Base-by-base conservation (phyloP, 2,888 invertebrate genomes). In the Leucophenga maculata region DNA sequence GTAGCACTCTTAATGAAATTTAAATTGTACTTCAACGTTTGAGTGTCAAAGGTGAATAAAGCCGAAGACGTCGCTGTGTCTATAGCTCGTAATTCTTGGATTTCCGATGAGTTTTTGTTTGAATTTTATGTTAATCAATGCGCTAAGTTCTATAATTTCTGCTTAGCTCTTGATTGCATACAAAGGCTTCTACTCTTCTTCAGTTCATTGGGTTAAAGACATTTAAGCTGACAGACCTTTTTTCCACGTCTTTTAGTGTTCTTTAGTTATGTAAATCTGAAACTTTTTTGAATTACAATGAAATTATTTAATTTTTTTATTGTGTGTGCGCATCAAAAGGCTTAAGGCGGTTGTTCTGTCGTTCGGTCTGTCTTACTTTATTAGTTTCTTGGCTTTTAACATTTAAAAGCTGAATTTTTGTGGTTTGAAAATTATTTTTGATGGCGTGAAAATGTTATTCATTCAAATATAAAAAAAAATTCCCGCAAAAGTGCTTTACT, bases 231-330 rank as follows among this genome's bases (percentile, higher is more conserved):
- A 22, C 8, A 55, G 55, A 20, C 22, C 55, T 14, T 55, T 55
- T 13, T 6, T 39, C 8, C 26, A 26, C n/a, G n/a, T n/a, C n/a
- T 26, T 26, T 26, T 26, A 26, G 26, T 39, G 39, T 11, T 39
- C 39, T 39, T 39, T 39, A 39, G 39, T 39, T 39, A 39, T 39
- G 39, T 39, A 39, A 39, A 39, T 39, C 26, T 3, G 1, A 46
- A 64, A 64, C 62, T 64, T 48, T 64, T 64, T 64, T 64, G 26
- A 14, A 64, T 64, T 46, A 80, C 80, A 80, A 80, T 79, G 78
- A 79, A 81, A 81, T 80, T 82, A 83, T 80, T 82, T 83, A 81
- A 80, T 80, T 81, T 82, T 82, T 77, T 76, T 75, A 72, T 71
- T 74, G 69, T 64, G 69, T 64, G 48, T 14, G 20, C 62, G 22